A percentile compares a stretch with the other conserved stretches of the same genome.
Conservation (phyloP, 2,797 vertebrate species). For the Muscicapa striata region DNA sequence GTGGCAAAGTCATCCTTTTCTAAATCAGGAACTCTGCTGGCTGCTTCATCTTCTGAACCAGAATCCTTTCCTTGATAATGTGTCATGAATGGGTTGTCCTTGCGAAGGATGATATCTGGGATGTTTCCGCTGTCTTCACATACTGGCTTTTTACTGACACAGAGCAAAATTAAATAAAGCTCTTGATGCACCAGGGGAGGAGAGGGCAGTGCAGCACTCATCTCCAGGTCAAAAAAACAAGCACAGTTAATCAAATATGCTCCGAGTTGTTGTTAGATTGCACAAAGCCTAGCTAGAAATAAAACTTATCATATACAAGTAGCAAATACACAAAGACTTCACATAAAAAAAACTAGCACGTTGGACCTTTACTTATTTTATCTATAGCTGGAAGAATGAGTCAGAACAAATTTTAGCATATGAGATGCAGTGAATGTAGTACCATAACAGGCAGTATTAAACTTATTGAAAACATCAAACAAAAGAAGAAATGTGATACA, state of each 20-base stretch:
- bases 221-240: not conserved
- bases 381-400: not conserved
- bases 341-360: not conserved
- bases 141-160: constrained; percentile 69
- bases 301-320: not conserved
- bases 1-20: constrained; percentile 91
- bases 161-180: constrained; percentile 70
- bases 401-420: not conserved
- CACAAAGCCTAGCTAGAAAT: not conserved
- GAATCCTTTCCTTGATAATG: constrained; percentile 76
- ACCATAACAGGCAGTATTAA: not conserved
- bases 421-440: not conserved
- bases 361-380: not conserved
- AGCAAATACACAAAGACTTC: not conserved
- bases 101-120: constrained; percentile 86
- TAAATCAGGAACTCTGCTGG: constrained; percentile 85
- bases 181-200: constrained; percentile 5
- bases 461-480: not conserved
- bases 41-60: constrained; percentile 80
- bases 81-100: constrained; percentile 85
- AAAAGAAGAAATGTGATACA: not conserved
- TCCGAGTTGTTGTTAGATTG: constrained; percentile 43
- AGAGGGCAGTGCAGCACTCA: not conserved
- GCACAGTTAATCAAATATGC: constrained; percentile 14
- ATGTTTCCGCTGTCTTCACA: constrained; percentile 70